These are phyloP conservation scores for Smutsia gigantea DNA, from an alignment of 2,797 vertebrate species.

Conservation along the genomic window DNA sequence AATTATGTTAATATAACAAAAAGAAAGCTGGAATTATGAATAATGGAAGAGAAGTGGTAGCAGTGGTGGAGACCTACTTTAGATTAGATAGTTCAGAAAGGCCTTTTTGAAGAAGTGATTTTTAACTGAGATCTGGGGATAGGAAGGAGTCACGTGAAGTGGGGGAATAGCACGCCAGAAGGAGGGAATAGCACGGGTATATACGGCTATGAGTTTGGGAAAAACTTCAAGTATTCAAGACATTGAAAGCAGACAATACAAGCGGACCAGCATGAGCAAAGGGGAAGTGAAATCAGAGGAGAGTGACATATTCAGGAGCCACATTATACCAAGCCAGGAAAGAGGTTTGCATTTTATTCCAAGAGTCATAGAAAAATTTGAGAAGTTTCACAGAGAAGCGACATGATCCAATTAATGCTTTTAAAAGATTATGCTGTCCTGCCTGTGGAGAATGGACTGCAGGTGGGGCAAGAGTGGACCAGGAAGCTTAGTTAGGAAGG, in stretches of 20 bases:
- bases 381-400: not conserved
- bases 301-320: not conserved
- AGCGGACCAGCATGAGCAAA: not conserved
- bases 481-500: slow-evolving; percentile 44
- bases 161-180: too few relatives aligned
- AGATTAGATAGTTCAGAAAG: not conserved
- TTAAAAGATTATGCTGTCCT: not conserved
- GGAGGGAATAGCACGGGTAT: not conserved
- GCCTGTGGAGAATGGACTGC: not conserved
- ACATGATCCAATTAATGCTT: not conserved
- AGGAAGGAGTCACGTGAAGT: not conserved
- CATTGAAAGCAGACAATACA: not conserved
- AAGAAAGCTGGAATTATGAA: not conserved
- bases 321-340: not conserved
- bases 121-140: not conserved
- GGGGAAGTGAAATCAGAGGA: not conserved
- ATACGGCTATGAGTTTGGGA: not conserved
- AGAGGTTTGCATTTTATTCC: not conserved
- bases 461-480: not conserved
- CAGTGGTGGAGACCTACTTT: not conserved
- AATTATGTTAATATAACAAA: not conserved
- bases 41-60: not conserved
- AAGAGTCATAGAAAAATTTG: not conserved
- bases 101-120: not conserved
- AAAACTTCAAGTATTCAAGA: not conserved